Percentiles rank a stretch among this genome's conserved stretches.
phyloP scores from a whole-genome alignment of 1,140 invertebrate genomes.

The Drosophila sproati region DNA sequence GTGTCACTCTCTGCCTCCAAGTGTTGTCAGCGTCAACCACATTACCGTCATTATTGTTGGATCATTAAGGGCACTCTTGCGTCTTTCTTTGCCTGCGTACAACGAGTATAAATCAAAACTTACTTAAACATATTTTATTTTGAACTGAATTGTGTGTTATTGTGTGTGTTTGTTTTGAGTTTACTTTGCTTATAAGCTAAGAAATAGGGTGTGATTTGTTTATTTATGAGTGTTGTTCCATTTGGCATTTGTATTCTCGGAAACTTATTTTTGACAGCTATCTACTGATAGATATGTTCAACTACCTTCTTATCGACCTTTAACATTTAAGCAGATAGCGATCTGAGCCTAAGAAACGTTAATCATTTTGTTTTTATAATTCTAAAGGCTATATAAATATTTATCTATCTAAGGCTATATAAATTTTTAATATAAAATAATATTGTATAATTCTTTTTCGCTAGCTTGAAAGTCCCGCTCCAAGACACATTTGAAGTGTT shows the following conservation, averaged over 20 bases:
- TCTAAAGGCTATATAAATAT: no score
- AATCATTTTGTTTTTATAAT: no score
- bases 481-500: no score
- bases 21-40: conserved; percentile 14
- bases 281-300: neutral
- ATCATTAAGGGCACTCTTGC: conserved; percentile 5
- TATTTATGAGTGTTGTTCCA: conserved; percentile 6
- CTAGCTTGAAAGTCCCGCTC: no score
- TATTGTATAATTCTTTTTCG: no score
- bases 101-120: neutral
- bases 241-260: neutral
- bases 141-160: neutral
- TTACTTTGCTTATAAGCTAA: conserved; percentile 21
- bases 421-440: no score
- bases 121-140: neutral
- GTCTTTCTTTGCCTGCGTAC: neutral
- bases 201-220: conserved; percentile 8
- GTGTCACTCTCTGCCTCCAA: conserved; percentile 23
- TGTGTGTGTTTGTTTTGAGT: conserved; percentile 2
- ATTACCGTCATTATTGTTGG: conserved; percentile 5
- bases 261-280: neutral
- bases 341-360: no score
- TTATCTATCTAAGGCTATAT: no score
- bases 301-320: no score
- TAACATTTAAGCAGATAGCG: no score